A percentile compares a stretch with the other conserved stretches of the same genome.
Evolutionary conservation across 2,797 vertebrate genomes (phyloP).

Genomic region (Phaenicophaeus curvirostris): DNA sequence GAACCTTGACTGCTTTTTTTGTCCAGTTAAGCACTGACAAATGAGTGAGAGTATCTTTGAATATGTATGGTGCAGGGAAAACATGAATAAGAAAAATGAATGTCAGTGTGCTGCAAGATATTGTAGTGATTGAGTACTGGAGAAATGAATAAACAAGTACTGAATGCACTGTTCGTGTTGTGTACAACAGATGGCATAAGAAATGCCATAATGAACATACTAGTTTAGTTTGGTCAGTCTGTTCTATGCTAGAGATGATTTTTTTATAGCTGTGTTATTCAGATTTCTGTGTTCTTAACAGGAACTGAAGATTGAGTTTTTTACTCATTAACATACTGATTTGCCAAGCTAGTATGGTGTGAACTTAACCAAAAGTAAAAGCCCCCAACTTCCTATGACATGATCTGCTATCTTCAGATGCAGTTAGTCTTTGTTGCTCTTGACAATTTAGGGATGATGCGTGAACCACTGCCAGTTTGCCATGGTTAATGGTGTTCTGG

Average conservation of each 20-base stretch:
- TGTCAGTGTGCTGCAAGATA: neutral
- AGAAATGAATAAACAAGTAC: neutral
- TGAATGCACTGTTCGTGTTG: accelerated
- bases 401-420: neutral
- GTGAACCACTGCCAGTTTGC: neutral
- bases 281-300: neutral
- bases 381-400: neutral
- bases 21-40: neutral
- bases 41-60: neutral
- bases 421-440: neutral
- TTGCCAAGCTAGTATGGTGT: neutral
- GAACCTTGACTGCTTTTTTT: neutral
- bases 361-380: neutral
- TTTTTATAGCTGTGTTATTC: neutral
- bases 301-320: neutral
- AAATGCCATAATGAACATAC: neutral
- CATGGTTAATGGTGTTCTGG: neutral
- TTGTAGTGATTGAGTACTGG: neutral
- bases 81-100: neutral
- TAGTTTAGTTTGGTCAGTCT: neutral
- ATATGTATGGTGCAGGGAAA: neutral
- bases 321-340: neutral
- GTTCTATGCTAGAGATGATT: neutral
- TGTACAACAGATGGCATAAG: accelerated
- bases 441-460: neutral